These are phyloP conservation scores for Scaptomyza montana DNA, from an alignment of 1,140 invertebrate genomes.

Conservation along the genomic window DNA sequence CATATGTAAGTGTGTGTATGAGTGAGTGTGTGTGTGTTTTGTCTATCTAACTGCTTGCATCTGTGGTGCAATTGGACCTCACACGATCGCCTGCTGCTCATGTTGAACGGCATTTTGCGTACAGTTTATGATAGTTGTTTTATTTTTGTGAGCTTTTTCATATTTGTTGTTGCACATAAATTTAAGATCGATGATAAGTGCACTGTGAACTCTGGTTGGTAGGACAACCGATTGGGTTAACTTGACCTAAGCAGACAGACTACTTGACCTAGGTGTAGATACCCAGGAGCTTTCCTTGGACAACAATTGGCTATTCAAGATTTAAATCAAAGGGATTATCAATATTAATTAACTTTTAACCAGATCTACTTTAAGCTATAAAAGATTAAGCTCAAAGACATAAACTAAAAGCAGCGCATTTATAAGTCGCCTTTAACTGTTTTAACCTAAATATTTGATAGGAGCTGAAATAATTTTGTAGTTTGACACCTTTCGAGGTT, in stretches of 20 bases:
- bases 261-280: background rate
- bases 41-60: slow-evolving; percentile 33
- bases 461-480: slow-evolving; percentile 45
- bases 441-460: slow-evolving; percentile 1
- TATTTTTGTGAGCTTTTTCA: slow-evolving; percentile 25
- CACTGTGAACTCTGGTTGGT: slow-evolving; percentile 8
- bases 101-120: slow-evolving; percentile 64
- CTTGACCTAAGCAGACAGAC: background rate
- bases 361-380: too few species aligned
- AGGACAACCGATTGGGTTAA: background rate
- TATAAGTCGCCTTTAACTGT: slow-evolving; percentile 6
- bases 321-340: too few species aligned
- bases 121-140: slow-evolving; percentile 33
- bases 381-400: too few species aligned
- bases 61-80: slow-evolving; percentile 34
- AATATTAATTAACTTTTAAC: too few species aligned
- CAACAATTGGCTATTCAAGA: too few species aligned
- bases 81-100: slow-evolving; percentile 53
- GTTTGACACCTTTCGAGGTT: slow-evolving; percentile 47
- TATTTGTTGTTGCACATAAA: slow-evolving; percentile 54
- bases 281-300: too few species aligned
- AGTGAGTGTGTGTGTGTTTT: slow-evolving; percentile 13
- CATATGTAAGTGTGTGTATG: slow-evolving; percentile 25
- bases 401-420: slow-evolving; percentile 20
- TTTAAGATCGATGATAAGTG: slow-evolving; percentile 53